Evolutionary conservation across 2,888 invertebrate species (phyloP).

Genomic region (Geophilus truncorum): DNA sequence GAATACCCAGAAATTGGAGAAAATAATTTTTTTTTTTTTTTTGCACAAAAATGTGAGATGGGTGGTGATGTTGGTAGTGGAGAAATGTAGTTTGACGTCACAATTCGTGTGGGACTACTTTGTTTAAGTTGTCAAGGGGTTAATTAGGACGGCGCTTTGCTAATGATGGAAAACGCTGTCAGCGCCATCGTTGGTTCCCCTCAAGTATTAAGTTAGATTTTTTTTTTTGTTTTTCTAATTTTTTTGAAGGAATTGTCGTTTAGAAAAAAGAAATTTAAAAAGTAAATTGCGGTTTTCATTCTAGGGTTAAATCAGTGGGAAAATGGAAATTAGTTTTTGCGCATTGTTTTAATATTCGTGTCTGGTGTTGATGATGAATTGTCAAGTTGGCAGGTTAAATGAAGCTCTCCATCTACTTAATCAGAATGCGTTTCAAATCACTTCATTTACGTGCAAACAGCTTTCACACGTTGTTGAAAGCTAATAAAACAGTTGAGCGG

Average conservation of each 20-base stretch:
- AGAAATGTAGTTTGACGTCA: neutral
- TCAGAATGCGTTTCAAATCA: neutral
- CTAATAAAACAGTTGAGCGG: neutral
- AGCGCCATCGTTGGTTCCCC: neutral
- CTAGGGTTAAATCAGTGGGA: neutral
- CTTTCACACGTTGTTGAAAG: neutral
- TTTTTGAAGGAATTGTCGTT: no score
- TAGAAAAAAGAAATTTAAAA: no score
- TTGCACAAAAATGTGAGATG: neutral
- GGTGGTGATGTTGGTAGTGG: neutral
- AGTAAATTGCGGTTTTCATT: no score
- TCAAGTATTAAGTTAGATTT: neutral
- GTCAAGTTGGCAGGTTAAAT: neutral
- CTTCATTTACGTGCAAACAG: neutral
- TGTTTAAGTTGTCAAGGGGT: constrained; percentile 11
- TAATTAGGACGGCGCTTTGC: neutral
- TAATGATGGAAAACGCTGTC: constrained; percentile 11
- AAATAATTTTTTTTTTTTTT: neutral
- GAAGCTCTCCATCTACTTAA: constrained; percentile 1
- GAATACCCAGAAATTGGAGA: constrained; percentile 11
- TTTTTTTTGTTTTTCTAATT: neutral
- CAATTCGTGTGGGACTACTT: constrained; percentile 5
- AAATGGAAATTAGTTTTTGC: neutral
- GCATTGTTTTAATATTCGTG: constrained; percentile 4
- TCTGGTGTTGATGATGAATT: constrained; percentile 2